A percentile compares a stretch with the other conserved stretches of the same genome.
Conservation (phyloP, 2,888 invertebrate species). For the Toxonevra muliebris region DNA sequence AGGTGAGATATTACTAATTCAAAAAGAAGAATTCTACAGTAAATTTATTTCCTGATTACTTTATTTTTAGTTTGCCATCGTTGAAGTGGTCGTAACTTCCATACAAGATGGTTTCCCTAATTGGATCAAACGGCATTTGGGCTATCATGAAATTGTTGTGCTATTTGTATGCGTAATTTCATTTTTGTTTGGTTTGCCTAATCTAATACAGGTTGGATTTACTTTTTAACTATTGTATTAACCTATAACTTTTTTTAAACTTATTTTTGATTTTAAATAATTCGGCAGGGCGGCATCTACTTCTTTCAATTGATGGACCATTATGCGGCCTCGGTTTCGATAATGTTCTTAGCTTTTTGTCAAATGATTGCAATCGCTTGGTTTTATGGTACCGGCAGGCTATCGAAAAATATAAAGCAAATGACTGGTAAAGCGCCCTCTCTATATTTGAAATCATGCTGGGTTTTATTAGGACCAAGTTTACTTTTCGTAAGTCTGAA, state of each 20-base stretch:
- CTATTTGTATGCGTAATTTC: conserved; percentile 84
- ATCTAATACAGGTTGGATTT: conserved; percentile 77
- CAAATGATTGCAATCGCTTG: conserved; percentile 91
- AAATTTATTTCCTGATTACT: neutral
- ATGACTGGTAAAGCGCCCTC: conserved; percentile 88
- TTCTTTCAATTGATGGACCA: conserved; percentile 92
- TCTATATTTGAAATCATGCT: conserved; percentile 84
- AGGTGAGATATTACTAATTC: conserved; percentile 68
- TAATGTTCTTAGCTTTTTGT: conserved; percentile 92
- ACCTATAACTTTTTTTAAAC: neutral
- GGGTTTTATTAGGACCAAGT: conserved; percentile 83
- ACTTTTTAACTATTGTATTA: neutral
- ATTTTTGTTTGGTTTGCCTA: conserved; percentile 85
- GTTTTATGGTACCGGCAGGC: conserved; percentile 86
- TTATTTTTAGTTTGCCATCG: conserved; percentile 81
- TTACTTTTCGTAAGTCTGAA: conserved; percentile 72
- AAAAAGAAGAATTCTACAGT: neutral
- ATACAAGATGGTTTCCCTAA: conserved; percentile 92
- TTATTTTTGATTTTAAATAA: neutral
- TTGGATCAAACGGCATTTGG: conserved; percentile 82
- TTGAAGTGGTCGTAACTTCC: conserved; percentile 93
- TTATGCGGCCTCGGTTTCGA: conserved; percentile 91
- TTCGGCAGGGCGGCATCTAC: conserved; percentile 82
- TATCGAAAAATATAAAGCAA: conserved; percentile 85
- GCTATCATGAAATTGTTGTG: conserved; percentile 88